These are phyloP conservation scores for Odontomyia ornata DNA, from an alignment of 2,888 invertebrate genomes.

Conservation along the genomic window DNA sequence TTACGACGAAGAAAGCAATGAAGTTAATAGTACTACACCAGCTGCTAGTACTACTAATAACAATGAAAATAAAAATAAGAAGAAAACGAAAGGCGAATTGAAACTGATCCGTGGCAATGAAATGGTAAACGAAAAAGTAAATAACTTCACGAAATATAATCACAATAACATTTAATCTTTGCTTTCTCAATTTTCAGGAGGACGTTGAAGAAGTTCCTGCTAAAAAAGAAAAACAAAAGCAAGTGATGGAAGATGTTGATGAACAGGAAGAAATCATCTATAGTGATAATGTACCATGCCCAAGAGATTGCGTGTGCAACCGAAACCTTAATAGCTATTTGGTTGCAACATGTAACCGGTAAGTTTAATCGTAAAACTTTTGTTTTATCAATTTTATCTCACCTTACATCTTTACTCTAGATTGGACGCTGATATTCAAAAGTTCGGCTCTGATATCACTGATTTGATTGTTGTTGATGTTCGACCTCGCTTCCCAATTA, in stretches of 20 bases:
- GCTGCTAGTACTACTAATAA: not conserved
- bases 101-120: slow-evolving; percentile 30
- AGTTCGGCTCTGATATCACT: slow-evolving; percentile 73
- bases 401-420: slow-evolving; percentile 51
- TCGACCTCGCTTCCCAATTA: slow-evolving; percentile 68
- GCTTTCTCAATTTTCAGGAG: slow-evolving; percentile 52
- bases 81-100: slow-evolving; percentile 30
- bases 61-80: not conserved
- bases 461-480: slow-evolving; percentile 74
- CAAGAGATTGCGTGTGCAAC: slow-evolving; percentile 71
- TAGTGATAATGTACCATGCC: slow-evolving; percentile 67
- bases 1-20: slow-evolving; percentile 54
- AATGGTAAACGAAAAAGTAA: slow-evolving; percentile 40
- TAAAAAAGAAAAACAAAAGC: not conserved
- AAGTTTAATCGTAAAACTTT: slow-evolving; percentile 6
- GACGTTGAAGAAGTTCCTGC: slow-evolving; percentile 55
- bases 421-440: slow-evolving; percentile 72
- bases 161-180: no score
- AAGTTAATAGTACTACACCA: slow-evolving; percentile 54
- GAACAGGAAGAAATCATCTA: slow-evolving; percentile 60
- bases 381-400: slow-evolving; percentile 2
- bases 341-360: slow-evolving; percentile 74
- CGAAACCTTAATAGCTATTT: slow-evolving; percentile 69
- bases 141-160: not conserved
- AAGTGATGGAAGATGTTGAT: slow-evolving; percentile 52